Base-by-base conservation (phyloP, 2,113 vertebrate species). In the Etheostoma cragini region DNA sequence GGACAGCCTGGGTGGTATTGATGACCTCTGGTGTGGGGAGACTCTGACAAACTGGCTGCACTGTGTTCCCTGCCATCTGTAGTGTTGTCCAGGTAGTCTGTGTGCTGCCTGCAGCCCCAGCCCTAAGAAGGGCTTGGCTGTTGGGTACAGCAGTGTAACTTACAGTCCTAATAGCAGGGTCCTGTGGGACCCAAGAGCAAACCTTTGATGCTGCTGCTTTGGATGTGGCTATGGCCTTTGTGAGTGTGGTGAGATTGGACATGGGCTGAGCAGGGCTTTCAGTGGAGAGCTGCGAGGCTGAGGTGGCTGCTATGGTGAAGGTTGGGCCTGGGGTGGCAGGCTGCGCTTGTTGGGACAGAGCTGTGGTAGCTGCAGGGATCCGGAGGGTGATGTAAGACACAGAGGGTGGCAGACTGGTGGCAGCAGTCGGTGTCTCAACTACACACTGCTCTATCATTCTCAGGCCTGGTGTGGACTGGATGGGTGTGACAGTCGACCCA, bases 1-100 rank as follows among this genome's bases (percentile, higher is more conserved):
- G 93, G 68, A 92, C 83, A 49, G 88, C 71, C 60, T 92, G 91
- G 33, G 78, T 68, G 67, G 81, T 78, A 73, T 72, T 90, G 77
- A 82, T 85, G 62, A 83, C 80, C 58, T 93, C 89, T 78, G 87
- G 69, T 15, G 85, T 62, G 30, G 95, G 88, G 0, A 96, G 84
- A 0, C 94, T 94, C 87, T 98, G 98, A 89, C 96, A 98, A 68
- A 99, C 94, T 2, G 98, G 98, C 87, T 98, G 98, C 56, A 99
- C 96, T 0, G 97, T 99, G 89, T 97, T 99, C 66, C 97, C 97
- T 0, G 97, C 95, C 83, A 99, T 94, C 75, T 99, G 98, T 88
- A 99, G 88, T 14, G 98, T 99, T 17, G 98, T 98, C 98, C 98
- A 99, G 0, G 98, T 99, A 14, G 98, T 99, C 92, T 98, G 98